Evolutionary conservation across 2,113 vertebrate species (phyloP).

Genomic region (Neoarius graeffei): DNA sequence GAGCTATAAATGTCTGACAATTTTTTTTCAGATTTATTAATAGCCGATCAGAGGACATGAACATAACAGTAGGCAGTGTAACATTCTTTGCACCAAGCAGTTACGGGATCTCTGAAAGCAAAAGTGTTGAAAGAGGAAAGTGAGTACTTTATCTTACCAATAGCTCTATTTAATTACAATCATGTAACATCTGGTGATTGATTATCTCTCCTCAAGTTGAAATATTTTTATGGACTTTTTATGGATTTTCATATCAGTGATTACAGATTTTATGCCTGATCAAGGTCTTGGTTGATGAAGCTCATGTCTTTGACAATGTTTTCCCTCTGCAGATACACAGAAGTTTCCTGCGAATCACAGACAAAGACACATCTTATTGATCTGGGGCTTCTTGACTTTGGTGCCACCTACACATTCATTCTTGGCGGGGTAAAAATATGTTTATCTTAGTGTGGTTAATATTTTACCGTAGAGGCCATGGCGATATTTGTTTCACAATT

Average conservation of each 20-base stretch:
- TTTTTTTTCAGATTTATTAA: constrained; percentile 85
- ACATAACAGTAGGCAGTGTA: constrained; percentile 67
- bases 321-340: constrained; percentile 62
- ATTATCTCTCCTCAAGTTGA: not conserved
- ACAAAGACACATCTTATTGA: constrained; percentile 65
- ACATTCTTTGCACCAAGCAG: constrained; percentile 58
- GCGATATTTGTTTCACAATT: too few relatives aligned
- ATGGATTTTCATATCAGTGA: not conserved
- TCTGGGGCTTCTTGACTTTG: constrained; percentile 87
- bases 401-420: constrained; percentile 81
- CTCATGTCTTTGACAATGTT: not conserved
- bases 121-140: constrained; percentile 70
- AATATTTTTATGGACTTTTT: not conserved
- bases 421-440: constrained; percentile 74
- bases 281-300: not conserved
- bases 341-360: constrained; percentile 65
- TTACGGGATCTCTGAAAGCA: constrained; percentile 72
- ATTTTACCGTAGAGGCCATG: not conserved
- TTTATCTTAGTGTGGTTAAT: constrained; percentile 27
- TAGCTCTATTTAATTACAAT: not conserved
- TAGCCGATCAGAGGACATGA: constrained; percentile 69
- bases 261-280: not conserved
- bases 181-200: not conserved
- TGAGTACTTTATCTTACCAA: constrained; percentile 71
- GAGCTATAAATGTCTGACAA: too few relatives aligned